Evolutionary conservation across 2,797 vertebrate species (phyloP).

Genomic region (Halcyon smyrnensis): DNA sequence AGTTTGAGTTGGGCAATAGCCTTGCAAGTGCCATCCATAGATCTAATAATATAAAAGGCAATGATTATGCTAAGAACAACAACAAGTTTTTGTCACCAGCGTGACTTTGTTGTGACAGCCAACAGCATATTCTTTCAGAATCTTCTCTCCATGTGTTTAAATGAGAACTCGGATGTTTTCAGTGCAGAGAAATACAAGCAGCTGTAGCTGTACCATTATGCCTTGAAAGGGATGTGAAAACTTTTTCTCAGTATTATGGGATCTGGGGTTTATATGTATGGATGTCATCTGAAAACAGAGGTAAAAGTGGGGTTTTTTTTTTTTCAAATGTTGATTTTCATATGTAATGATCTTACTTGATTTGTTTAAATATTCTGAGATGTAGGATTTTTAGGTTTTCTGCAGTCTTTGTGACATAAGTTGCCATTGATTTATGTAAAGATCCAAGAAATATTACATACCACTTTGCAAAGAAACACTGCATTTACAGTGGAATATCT

Average conservation of each 20-base stretch:
- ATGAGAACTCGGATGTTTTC: neutral
- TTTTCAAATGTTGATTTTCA: neutral
- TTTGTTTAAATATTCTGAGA: neutral
- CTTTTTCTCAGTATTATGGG: neutral
- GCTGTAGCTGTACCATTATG: neutral
- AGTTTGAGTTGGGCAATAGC: neutral
- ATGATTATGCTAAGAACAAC: neutral
- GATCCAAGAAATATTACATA: neutral
- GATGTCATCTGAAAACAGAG: neutral
- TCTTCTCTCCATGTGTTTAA: neutral
- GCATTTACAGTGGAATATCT: neutral
- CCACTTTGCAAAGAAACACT: neutral
- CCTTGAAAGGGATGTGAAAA: neutral
- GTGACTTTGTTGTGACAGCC: neutral
- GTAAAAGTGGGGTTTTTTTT: neutral
- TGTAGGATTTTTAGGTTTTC: neutral
- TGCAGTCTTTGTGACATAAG: neutral
- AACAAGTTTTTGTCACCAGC: neutral
- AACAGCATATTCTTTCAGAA: neutral
- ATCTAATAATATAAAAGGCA: neutral
- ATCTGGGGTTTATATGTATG: neutral
- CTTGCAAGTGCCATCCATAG: neutral
- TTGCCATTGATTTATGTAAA: neutral
- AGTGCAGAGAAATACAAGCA: neutral
- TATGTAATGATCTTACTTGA: neutral